Evolutionary conservation across 2,113 vertebrate genomes (phyloP), one percentile per base, ranked within the genome.

Genomic region (Rhabdomys dilectus): DNA sequence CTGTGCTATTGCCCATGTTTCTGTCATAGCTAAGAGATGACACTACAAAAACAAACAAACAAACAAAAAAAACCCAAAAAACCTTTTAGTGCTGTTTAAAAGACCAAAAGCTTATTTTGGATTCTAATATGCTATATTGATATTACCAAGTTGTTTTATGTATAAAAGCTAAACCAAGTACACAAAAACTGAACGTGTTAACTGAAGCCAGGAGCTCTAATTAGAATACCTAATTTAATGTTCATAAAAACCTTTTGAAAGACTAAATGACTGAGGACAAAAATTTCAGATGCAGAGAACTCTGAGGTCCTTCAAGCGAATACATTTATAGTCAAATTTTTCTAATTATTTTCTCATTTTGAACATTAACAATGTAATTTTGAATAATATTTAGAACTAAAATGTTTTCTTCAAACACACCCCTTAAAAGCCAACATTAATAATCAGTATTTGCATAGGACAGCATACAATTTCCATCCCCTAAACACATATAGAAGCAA

Each of bases 21-120:
- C 73, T 48, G 62, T 91, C 90, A 93, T 58, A 92, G 60, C 62
- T 93, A 87, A 88, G 24, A 97, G 62, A 7, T 36, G 62, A 89
- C 22, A 93, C 9, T 31, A 90, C 7, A n/a, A n/a, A n/a, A n/a
- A n/a, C n/a, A n/a, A n/a, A n/a, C n/a, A n/a, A n/a, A n/a, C n/a
- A n/a, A n/a, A n/a, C n/a, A n/a, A n/a, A n/a, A n/a, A n/a, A n/a
- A n/a, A n/a, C 21, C 36, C 62, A 64, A 60, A 91, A 87, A 93
- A 45, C 58, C 91, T 90, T 97, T 91, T 89, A 76, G 88, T 77
- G 36, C 36, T 90, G n/a, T 76, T 95, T 68, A 53, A 94, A 93
- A 94, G 84, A 96, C 96, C 76, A 95, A 96, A 97, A 92, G 39
- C 56, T 39, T 91, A 94, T 62, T 96, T 70, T 68, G 22, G 36